Evolutionary conservation across 2,888 invertebrate species (phyloP), one percentile per base, ranked within the genome.

Genomic region (Orchesella flavescens): DNA sequence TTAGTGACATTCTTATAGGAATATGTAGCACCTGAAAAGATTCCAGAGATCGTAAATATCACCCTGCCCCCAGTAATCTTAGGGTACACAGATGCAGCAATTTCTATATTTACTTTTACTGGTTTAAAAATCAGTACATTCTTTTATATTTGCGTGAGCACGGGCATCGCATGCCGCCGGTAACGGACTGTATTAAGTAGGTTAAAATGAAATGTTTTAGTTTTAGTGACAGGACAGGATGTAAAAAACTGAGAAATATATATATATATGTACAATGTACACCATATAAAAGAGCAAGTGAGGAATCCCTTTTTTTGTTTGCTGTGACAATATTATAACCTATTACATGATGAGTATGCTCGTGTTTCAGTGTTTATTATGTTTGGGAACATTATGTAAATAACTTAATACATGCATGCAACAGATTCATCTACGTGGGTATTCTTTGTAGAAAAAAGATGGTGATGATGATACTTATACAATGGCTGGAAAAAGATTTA

Each of bases 401-500:
- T 57, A 57, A 57, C 57, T 49, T 49, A 15, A 49, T 49, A 49
- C 49, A 49, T 49, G 34, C 34, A 34, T 34, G 34, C 34, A 34
- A 34, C 34, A 34, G 34, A 34, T 34, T 7, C 34, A 2, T 4
- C 34, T 34, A 34, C 7, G 7, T 34, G 34, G 2, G 34, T 7
- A 34, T 34, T 34, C 34, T 34, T 34, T 34, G 34, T 4, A 34
- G 17, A 9, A 57, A n/a, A n/a, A n/a, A n/a, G n/a, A n/a, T n/a
- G 21, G n/a, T 57, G n/a, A 9, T 17, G 19, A n/a, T 65, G 34
- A 17, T 66, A 12, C 24, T 23, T 15, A 12, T 63, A 44, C 44
- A 49, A 46, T 68, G 71, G 24, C 53, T 55, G 71, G 71, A 71
- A 53, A 7, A 55, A 71, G 71, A 71, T 71, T 71, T 71, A 71